A percentile compares a stretch with the other conserved stretches of the same genome.
Conservation (phyloP, 2,888 invertebrate genomes). For the Epinotia ramella region DNA sequence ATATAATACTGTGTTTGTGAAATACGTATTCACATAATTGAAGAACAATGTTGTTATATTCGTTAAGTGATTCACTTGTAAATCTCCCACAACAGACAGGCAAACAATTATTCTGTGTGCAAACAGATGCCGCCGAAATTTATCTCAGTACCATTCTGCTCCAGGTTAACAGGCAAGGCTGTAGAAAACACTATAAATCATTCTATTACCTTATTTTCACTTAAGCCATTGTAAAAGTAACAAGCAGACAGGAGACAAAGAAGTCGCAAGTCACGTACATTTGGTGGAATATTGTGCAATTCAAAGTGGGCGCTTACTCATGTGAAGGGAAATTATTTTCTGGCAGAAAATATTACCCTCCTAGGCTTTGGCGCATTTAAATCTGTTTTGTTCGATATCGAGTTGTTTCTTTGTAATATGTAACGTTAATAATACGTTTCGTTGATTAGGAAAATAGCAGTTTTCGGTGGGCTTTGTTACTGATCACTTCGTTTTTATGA, state of each 20-base stretch:
- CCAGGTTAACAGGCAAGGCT: conserved; percentile 26
- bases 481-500: too few relatives aligned
- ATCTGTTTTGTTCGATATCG: conserved; percentile 4
- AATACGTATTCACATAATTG: too few relatives aligned
- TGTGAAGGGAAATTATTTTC: conserved; percentile 27
- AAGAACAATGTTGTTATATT: too few relatives aligned
- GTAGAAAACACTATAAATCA: conserved; percentile 39
- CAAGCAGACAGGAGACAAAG: conserved; percentile 34
- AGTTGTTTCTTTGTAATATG: neutral
- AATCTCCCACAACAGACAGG: too few relatives aligned
- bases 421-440: neutral
- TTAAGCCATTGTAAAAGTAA: conserved; percentile 33
- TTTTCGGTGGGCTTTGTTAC: neutral
- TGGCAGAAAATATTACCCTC: conserved; percentile 17
- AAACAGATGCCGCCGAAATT: conserved; percentile 11
- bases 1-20: too few relatives aligned
- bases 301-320: conserved; percentile 22
- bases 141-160: conserved; percentile 7
- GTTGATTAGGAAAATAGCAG: neutral
- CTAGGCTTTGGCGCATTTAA: conserved; percentile 4
- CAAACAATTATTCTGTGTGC: neutral
- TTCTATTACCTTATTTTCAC: conserved; percentile 25
- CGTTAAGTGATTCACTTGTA: neutral
- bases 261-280: conserved; percentile 39
- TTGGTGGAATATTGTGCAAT: conserved; percentile 29